Conservation (phyloP, 2,113 vertebrate species). For the Setophaga coronata region DNA sequence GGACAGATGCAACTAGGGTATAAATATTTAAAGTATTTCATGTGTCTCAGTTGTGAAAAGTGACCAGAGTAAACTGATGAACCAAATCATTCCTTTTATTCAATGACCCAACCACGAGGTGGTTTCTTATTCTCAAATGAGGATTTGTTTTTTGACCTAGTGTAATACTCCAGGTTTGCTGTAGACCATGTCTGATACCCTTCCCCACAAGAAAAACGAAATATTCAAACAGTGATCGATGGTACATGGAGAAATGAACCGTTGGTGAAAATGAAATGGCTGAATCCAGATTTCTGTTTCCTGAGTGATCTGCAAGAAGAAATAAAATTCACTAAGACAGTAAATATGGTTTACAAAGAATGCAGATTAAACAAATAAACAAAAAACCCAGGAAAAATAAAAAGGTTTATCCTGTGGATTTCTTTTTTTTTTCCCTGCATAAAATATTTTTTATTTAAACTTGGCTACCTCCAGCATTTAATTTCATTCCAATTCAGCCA, state of each 20-base stretch:
- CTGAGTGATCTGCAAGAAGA: neutral
- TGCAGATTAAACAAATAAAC: neutral
- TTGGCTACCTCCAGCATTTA: neutral
- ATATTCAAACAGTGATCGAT: neutral
- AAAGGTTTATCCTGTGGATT: neutral
- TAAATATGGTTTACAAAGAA: neutral
- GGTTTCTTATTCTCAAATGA: neutral
- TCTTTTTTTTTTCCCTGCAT: neutral
- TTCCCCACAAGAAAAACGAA: neutral
- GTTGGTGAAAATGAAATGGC: rapidly evolving
- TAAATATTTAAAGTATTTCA: neutral
- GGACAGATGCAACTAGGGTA: neutral
- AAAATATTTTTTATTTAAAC: neutral
- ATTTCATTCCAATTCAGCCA: neutral
- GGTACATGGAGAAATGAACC: neutral
- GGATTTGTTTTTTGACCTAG: neutral
- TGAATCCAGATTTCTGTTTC: neutral
- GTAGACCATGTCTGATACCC: neutral
- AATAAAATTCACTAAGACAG: neutral
- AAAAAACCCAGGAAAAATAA: neutral
- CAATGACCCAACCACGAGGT: neutral
- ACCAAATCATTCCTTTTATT: neutral
- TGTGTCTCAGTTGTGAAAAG: neutral
- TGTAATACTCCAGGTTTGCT: neutral
- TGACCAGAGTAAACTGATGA: neutral